Evolutionary conservation across 2,113 vertebrate genomes (phyloP).

Genomic region (Puma concolor): DNA sequence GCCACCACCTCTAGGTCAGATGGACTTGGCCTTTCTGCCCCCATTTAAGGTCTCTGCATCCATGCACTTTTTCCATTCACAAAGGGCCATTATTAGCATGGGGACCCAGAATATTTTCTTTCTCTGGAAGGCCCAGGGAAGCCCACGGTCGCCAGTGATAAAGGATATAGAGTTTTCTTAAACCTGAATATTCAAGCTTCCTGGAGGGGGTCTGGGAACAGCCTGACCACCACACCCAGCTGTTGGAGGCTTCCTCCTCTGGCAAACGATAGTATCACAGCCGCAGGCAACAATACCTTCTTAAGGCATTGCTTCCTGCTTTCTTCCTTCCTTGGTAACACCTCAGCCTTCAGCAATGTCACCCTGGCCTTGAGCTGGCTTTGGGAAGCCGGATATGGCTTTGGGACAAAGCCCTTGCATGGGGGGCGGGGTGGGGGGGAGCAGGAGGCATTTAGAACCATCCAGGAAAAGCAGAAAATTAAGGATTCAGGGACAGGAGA

Average conservation of each 20-base stretch:
- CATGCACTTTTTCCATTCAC: background rate
- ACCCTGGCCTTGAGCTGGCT: background rate
- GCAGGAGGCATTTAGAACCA: background rate
- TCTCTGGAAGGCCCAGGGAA: background rate
- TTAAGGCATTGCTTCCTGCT: background rate
- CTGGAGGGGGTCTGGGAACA: background rate
- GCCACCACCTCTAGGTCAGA: background rate
- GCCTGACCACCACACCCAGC: background rate
- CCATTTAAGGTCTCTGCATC: background rate
- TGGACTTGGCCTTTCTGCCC: background rate
- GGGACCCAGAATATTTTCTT: background rate
- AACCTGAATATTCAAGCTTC: background rate
- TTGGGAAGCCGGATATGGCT: background rate
- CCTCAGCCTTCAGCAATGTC: conserved; percentile 23
- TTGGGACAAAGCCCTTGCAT: background rate
- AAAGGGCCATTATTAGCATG: background rate
- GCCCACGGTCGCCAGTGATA: background rate
- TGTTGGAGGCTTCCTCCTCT: background rate
- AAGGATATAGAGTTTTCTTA: background rate
- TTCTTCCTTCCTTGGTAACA: conserved; percentile 28
- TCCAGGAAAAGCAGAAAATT: background rate
- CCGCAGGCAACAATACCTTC: background rate
- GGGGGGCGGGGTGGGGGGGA: too few species aligned
- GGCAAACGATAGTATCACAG: background rate
- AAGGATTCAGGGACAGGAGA: background rate